Conservation (phyloP, 2,113 vertebrate species). For the Megaceryle torquata region DNA sequence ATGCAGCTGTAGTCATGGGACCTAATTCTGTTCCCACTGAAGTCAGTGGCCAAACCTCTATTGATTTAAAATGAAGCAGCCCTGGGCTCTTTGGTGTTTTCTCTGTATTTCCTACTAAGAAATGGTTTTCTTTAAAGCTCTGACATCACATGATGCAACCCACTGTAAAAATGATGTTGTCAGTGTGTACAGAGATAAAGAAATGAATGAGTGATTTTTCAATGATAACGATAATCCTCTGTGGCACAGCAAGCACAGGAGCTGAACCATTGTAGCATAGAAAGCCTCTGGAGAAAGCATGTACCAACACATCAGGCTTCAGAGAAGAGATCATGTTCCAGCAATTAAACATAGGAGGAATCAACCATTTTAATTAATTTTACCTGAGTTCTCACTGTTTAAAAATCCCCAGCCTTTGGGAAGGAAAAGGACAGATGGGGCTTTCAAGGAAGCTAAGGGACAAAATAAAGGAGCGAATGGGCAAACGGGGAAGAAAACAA, state of each 20-base stretch:
- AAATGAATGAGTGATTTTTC: background rate
- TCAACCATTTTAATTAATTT: background rate
- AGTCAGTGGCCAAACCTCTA: background rate
- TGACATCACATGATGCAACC: conserved; percentile 68
- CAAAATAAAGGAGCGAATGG: background rate
- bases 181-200: background rate
- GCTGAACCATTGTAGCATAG: background rate
- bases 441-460: background rate
- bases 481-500: conserved; percentile 1
- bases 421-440: background rate
- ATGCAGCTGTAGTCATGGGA: background rate
- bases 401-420: background rate
- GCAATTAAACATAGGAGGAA: background rate
- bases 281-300: background rate
- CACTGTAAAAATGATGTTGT: conserved; percentile 19
- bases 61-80: background rate
- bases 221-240: background rate
- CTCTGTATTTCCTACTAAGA: background rate
- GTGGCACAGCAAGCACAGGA: background rate
- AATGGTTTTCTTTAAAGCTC: conserved; percentile 6
- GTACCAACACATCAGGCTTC: background rate
- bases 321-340: background rate
- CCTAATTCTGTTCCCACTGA: background rate
- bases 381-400: background rate
- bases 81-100: background rate